Percentiles rank a stretch among this genome's conserved stretches.
Evolutionary conservation across 2,113 vertebrate genomes (phyloP).

Genomic region (Chionodraco myersi): DNA sequence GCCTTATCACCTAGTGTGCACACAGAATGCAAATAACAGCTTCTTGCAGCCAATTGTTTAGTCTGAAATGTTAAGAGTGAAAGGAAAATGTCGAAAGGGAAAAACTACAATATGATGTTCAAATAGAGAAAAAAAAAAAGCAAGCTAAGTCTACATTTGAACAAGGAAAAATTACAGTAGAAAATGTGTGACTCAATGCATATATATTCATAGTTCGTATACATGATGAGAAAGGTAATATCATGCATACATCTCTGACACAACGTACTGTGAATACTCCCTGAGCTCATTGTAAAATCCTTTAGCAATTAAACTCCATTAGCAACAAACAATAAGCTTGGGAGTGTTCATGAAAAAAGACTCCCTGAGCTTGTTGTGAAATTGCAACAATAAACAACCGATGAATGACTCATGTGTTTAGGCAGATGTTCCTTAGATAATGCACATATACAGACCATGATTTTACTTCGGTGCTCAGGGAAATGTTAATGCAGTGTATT

Average conservation of each 20-base stretch:
- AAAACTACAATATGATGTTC: neutral
- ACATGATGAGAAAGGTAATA: neutral
- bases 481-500: neutral
- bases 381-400: slow-evolving; percentile 18
- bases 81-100: slow-evolving; percentile 20
- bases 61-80: slow-evolving; percentile 41
- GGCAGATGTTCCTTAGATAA: slow-evolving; percentile 8
- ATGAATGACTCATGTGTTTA: neutral
- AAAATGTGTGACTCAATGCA: neutral
- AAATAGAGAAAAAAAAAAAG: slow-evolving; percentile 30
- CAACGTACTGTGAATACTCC: neutral
- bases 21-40: slow-evolving; percentile 55
- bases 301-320: slow-evolving; percentile 40
- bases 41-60: slow-evolving; percentile 56
- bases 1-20: slow-evolving; percentile 53
- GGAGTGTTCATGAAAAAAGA: slow-evolving; percentile 18
- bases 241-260: slow-evolving; percentile 16
- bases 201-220: neutral
- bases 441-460: neutral
- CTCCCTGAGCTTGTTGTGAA: slow-evolving; percentile 1
- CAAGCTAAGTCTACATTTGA: slow-evolving; percentile 8
- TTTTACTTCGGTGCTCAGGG: neutral
- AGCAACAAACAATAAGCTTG: slow-evolving; percentile 17
- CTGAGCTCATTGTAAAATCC: slow-evolving; percentile 30
- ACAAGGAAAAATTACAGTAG: neutral